Evolutionary conservation across 2,797 vertebrate genomes (phyloP), one percentile per base, ranked within the genome.

Genomic region (Hypotaenidia okinawae): DNA sequence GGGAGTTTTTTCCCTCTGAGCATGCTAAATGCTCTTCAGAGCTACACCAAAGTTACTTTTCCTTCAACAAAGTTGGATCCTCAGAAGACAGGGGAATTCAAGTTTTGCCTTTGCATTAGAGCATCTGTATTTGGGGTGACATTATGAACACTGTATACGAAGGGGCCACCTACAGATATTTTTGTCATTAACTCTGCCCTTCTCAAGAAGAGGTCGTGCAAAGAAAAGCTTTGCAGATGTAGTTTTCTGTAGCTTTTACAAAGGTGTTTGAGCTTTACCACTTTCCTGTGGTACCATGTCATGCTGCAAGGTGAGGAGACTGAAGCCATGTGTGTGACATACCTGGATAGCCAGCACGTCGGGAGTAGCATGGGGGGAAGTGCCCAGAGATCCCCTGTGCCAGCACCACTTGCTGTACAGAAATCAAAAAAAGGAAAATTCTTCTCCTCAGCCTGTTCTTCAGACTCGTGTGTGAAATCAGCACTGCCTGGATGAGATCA

Each of bases 171-270:
- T 86, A 4, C 57, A 80, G 49, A 47, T 72, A 39, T 35, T 86
- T 83, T 41, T 62, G 61, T 72, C 61, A 58, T 89, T 69, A 87
- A 19, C 33, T 0, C 58, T 81, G 63, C 55, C 41, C 79, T 66
- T 59, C 32, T 66, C 4, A 4, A 30, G 68, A 57, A 62, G 41
- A 35, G 6, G 18, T 28, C 0, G 0, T 30, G 41, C 58, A 80
- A 27, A 78, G 54, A 54, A 51, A 7, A 69, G 28, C 74, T 94
- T 39, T 74, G 78, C 52, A 77, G 51, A 16, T 35, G 28, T 73
- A 79, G 45, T n/a, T 43, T 57, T 16, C 18, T 14, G 12, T 10
- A 3, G 9, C 27, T 82, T 73, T 67, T 39, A 6, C 35, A 57
- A 43, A 57, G 24, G 10, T 35, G 18, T 35, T 66, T 15, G 13